Evolutionary conservation across 2,888 invertebrate species (phyloP), one percentile per base, ranked within the genome.

Genomic region (Dermolepida albohirtum): DNA sequence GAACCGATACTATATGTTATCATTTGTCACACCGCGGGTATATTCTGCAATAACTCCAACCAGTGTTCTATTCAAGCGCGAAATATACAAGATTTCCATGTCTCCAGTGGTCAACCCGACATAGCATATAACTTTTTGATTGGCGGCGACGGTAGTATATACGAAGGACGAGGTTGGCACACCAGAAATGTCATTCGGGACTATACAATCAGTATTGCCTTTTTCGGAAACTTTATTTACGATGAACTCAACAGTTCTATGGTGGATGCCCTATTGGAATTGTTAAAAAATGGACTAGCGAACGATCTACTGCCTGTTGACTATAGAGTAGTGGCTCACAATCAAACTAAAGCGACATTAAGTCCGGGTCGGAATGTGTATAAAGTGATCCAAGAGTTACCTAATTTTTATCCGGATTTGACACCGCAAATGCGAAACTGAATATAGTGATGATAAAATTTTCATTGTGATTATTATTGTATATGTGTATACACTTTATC

Each of bases 61-160:
- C 79, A 78, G 27, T 87, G 87, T 73, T 82, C 84, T 14, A 76
- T 77, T 39, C 82, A 82, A 72, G 84, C 87, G 81, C 79, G 81
- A 34, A 80, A 82, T 40, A 82, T 85, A 44, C 86, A 87, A 74
- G 80, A 83, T 67, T 77, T 83, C 8, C 85, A 87, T 54, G 83
- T 85, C 66, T 78, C 79, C 1, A 79, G 79, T 66, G 78, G 78
- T 27, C 77, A 83, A 57, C 81, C 83, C 1, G 87, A 87, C 75
- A 85, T 87, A 64, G 82, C 80, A 7, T 83, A 82, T 72, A 84
- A 81, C 72, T 87, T 86, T 69, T 73, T 87, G 73, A 83, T 89
- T 63, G 88, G 87, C 5, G 85, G 85, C 40, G 88, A 88, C 78
- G 88, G 86, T 7, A 83, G 83, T 69, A 79, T 87, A 39, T 87